phyloP scores from a whole-genome alignment of 2,113 vertebrate genomes.

The Coryphaenoides rupestris region DNA sequence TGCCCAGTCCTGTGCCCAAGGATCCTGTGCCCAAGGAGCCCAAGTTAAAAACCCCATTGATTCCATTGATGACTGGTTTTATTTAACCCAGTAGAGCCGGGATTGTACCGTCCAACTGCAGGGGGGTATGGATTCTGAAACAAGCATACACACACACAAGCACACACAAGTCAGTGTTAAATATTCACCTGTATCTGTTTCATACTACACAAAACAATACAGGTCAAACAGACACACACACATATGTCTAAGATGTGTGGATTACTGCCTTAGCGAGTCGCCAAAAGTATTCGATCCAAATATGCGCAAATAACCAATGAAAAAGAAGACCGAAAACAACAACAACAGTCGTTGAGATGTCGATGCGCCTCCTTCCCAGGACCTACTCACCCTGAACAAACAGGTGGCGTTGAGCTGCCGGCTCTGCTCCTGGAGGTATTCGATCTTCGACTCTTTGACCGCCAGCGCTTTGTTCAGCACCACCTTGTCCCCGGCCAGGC shows the following conservation, averaged over 20 bases:
- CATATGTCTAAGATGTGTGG: too few species aligned
- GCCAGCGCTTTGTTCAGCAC: constrained; percentile 39
- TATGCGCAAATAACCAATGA: not conserved
- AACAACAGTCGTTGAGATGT: too few species aligned
- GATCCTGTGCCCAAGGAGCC: not conserved
- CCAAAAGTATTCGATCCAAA: not conserved
- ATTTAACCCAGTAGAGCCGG: not conserved
- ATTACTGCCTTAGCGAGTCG: too few species aligned
- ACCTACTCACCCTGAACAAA: constrained; percentile 53
- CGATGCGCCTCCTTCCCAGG: too few species aligned
- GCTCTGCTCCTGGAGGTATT: constrained; percentile 39
- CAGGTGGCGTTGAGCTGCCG: constrained; percentile 57
- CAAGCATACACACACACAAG: too few species aligned
- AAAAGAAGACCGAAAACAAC: too few species aligned
- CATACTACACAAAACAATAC: too few species aligned
- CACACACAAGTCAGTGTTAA: too few species aligned
- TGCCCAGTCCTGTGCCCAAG: not conserved
- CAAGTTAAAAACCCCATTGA: not conserved
- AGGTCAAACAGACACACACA: too few species aligned
- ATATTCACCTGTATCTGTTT: too few species aligned
- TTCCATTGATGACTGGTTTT: not conserved
- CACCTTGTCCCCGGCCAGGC: constrained; percentile 13
- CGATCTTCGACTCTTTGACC: constrained; percentile 37
- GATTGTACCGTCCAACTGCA: too few species aligned
- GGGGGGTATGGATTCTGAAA: too few species aligned